Evolutionary conservation across 2,888 invertebrate genomes (phyloP), one percentile per base, ranked within the genome.

Genomic region (Apeira syringaria): DNA sequence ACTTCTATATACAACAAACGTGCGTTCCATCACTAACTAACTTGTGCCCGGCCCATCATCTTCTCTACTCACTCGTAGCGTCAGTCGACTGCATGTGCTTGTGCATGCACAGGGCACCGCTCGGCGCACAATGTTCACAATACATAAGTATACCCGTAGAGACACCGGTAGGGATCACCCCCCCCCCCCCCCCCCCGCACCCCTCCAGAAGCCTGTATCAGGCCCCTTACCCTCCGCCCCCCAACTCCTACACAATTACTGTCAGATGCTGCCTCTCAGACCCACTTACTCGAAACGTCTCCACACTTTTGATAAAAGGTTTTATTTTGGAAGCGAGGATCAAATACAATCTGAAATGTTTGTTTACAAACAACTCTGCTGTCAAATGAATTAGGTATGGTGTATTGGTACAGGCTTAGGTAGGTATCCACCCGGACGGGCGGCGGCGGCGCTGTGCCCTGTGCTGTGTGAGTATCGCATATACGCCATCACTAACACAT

Each of bases 211-310:
- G 50, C 52, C 56, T 40, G 59, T 58, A 61, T 52, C 54, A 50
- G 59, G 57, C 62, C 60, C 59, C 49, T 69, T 64, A 64, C 68
- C 67, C 64, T 53, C 57, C 64, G 63, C 68, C 69, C 67, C 67
- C 67, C 65, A 65, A 68, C 67, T 69, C 63, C 59, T 56, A 59
- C 53, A 59, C 57, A 64, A 63, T 68, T 61, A 65, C 59, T 61
- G 59, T 60, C 64, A 64, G 53, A 59, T 54, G 52, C 38, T 53
- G 50, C 53, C 52, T 49, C 58, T 59, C 50, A 53, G 59, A 55
- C 49, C 40, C 47, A 53, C 50, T 59, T 48, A 53, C 50, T 59
- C 50, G 54, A 36, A 64, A 59, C 44, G 52, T 53, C 50, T 50
- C 51, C 49, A 40, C 55, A 58, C 48, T 61, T 62, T 54, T 52